A percentile compares a stretch with the other conserved stretches of the same genome.
Conservation (phyloP, 1,140 invertebrate species). For the Caerostris darwini region DNA sequence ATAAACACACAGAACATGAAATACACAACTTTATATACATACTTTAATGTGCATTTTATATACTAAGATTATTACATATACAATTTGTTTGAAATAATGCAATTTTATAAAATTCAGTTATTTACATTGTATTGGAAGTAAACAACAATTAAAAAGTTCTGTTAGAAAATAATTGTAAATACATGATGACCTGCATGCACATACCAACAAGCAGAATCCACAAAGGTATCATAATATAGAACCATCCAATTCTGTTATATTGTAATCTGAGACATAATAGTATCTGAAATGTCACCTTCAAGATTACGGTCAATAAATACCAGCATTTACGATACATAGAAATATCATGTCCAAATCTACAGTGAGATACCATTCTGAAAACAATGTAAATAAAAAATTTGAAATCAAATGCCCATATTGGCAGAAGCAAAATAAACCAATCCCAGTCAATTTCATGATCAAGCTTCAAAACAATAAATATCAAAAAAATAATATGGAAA, state of each 20-base stretch:
- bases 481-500: slow-evolving; percentile 92
- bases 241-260: slow-evolving; percentile 79
- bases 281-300: slow-evolving; percentile 82
- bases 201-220: slow-evolving; percentile 81
- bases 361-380: slow-evolving; percentile 92
- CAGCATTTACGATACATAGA: slow-evolving; percentile 87
- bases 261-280: slow-evolving; percentile 81
- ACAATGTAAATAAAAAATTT: slow-evolving; percentile 92
- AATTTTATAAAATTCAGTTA: no score
- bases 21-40: no score
- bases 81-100: no score
- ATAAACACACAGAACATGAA: no score
- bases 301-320: slow-evolving; percentile 83
- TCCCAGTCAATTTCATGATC: slow-evolving; percentile 95
- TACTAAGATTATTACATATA: no score
- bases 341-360: slow-evolving; percentile 88
- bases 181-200: slow-evolving; percentile 80
- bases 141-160: slow-evolving; percentile 28
- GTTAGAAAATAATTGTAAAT: slow-evolving; percentile 74
- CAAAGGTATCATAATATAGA: slow-evolving; percentile 81
- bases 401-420: slow-evolving; percentile 94
- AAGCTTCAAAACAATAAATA: slow-evolving; percentile 90
- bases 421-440: slow-evolving; percentile 96
- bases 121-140: no score
- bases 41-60: no score